phyloP scores from a whole-genome alignment of 2,113 vertebrate species.

The Pipa parva region DNA sequence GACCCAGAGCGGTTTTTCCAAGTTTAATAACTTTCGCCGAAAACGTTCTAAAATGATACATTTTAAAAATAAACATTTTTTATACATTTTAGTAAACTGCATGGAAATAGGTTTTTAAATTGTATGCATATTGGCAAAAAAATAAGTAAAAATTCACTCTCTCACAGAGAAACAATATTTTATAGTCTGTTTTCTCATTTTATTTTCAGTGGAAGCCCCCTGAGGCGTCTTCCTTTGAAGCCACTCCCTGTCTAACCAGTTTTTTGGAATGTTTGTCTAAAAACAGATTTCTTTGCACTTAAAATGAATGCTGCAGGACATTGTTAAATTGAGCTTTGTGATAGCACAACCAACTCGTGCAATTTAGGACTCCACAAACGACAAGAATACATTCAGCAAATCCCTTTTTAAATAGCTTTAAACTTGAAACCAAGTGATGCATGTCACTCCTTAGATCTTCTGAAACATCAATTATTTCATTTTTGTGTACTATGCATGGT shows the following conservation, averaged over 20 bases:
- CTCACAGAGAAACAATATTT: neutral
- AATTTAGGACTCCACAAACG: neutral
- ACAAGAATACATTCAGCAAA: neutral
- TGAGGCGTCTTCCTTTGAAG: conserved; percentile 52
- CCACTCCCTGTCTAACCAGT: conserved; percentile 68
- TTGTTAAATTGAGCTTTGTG: conserved; percentile 7
- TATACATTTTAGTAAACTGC: too few species aligned
- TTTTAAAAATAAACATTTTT: too few species aligned
- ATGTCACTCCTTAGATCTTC: too few species aligned
- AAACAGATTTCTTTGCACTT: conserved; percentile 45
- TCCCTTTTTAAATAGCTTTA: neutral
- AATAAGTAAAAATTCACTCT: too few species aligned
- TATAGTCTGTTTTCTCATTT: conserved; percentile 18
- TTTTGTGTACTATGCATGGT: too few species aligned
- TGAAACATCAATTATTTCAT: too few species aligned
- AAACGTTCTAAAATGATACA: too few species aligned
- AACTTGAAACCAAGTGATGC: neutral
- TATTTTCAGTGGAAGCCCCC: conserved; percentile 46
- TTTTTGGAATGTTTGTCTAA: conserved; percentile 66
- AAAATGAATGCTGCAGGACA: conserved; percentile 18
- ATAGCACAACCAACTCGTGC: neutral
- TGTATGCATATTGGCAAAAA: too few species aligned
- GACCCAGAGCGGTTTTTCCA: too few species aligned
- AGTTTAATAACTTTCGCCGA: too few species aligned
- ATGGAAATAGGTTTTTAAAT: too few species aligned